These are phyloP conservation scores for Ceratoteleas bidentatus DNA, from an alignment of 1,140 invertebrate genomes.

Conservation along the genomic window DNA sequence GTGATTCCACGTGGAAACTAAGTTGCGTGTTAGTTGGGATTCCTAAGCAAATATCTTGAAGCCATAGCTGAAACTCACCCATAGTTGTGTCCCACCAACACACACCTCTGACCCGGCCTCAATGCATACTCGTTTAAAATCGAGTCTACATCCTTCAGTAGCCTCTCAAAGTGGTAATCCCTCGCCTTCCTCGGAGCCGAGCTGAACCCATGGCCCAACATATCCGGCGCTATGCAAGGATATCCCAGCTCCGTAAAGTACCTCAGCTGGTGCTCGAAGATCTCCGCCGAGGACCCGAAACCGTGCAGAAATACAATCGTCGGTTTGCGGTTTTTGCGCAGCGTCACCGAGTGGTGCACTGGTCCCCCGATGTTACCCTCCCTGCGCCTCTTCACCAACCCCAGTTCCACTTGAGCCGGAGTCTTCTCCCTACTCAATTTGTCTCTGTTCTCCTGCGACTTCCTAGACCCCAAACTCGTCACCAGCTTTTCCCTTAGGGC, in stretches of 20 bases:
- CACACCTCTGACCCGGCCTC: constrained; percentile 76
- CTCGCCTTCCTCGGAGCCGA: constrained; percentile 83
- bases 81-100: constrained; percentile 79
- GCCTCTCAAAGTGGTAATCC: constrained; percentile 85
- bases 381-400: constrained; percentile 59
- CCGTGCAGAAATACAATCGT: constrained; percentile 88
- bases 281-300: constrained; percentile 86
- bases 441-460: constrained; percentile 39
- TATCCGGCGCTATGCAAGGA: constrained; percentile 87
- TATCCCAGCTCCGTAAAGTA: constrained; percentile 85
- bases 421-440: constrained; percentile 22
- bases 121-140: constrained; percentile 85
- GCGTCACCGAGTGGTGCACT: constrained; percentile 55
- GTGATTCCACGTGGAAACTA: too few relatives aligned
- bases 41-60: not conserved
- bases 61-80: constrained; percentile 70
- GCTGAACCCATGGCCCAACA: constrained; percentile 88
- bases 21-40: not conserved
- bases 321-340: constrained; percentile 79
- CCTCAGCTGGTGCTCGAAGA: constrained; percentile 85
- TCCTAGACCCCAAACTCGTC: constrained; percentile 54
- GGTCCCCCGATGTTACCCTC: constrained; percentile 40
- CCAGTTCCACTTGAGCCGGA: constrained; percentile 55
- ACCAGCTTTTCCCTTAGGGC: constrained; percentile 66
- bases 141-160: constrained; percentile 84